Evolutionary conservation across 1,140 invertebrate species (phyloP).

Genomic region (Zaprionus davidi): DNA sequence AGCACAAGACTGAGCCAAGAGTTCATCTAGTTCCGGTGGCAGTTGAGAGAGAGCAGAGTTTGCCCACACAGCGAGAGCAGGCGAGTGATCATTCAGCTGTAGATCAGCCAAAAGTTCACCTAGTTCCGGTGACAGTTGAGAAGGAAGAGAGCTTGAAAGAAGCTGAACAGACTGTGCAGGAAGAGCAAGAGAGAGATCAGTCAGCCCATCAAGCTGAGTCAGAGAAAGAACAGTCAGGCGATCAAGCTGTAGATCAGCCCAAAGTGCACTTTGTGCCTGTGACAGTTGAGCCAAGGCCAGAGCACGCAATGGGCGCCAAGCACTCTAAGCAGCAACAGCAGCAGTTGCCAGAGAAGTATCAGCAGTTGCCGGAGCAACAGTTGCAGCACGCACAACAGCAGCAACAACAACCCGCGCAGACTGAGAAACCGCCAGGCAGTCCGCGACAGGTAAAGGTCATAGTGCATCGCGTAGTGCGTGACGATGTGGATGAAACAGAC

Average conservation of each 20-base stretch:
- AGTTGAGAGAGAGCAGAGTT: too few species aligned
- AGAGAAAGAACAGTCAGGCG: neutral
- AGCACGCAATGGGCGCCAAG: slow-evolving; percentile 62
- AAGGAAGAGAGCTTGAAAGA: neutral
- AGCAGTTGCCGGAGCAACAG: slow-evolving; percentile 21
- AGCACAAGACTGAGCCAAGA: too few species aligned
- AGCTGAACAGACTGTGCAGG: too few species aligned
- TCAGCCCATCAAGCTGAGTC: neutral
- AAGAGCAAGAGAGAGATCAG: too few species aligned
- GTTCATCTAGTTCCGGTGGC: too few species aligned
- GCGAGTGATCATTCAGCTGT: too few species aligned
- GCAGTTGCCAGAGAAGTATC: slow-evolving; percentile 15
- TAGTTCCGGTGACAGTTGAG: too few species aligned
- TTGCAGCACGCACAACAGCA: slow-evolving; percentile 22
- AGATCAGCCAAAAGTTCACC: too few species aligned
- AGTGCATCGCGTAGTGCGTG: slow-evolving; percentile 70
- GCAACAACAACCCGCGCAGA: too few species aligned
- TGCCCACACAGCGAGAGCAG: too few species aligned
- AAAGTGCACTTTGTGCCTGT: slow-evolving; percentile 13
- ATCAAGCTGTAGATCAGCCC: neutral
- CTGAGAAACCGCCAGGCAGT: slow-evolving; percentile 49
- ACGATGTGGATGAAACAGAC: slow-evolving; percentile 19
- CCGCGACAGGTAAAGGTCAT: slow-evolving; percentile 75
- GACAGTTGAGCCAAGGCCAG: slow-evolving; percentile 7
- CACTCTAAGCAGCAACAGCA: slow-evolving; percentile 59